These are phyloP conservation scores for Druon quercuslanigerum DNA, from an alignment of 1,140 invertebrate species.

Conservation along the genomic window DNA sequence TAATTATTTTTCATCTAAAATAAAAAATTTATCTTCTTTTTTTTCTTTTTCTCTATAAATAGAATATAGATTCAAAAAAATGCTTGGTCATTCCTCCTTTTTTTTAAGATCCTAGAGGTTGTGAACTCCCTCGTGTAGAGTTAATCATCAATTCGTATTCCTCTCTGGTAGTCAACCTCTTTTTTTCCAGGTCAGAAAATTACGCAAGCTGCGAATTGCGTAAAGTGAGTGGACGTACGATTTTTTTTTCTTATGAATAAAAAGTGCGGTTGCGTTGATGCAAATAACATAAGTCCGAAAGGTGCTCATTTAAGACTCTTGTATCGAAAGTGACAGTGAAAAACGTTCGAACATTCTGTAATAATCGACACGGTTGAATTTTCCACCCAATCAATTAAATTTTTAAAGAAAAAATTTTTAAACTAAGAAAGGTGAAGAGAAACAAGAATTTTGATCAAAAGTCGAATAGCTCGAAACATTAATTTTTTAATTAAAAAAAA, in stretches of 20 bases:
- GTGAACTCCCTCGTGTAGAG: background rate
- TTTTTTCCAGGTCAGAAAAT: slow-evolving; percentile 27
- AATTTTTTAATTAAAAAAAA: too few relatives aligned
- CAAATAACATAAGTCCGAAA: slow-evolving; percentile 34
- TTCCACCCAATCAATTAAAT: too few relatives aligned
- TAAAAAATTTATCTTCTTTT: too few relatives aligned
- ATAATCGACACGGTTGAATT: background rate
- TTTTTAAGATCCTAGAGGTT: too few relatives aligned
- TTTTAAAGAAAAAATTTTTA: too few relatives aligned
- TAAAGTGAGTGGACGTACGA: slow-evolving; percentile 27
- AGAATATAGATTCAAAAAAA: too few relatives aligned
- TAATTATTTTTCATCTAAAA: too few relatives aligned
- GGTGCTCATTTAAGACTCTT: slow-evolving; percentile 2
- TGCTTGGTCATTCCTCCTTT: too few relatives aligned
- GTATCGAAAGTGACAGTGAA: slow-evolving; percentile 8
- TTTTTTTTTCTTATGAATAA: slow-evolving; percentile 20
- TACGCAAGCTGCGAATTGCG: slow-evolving; percentile 33
- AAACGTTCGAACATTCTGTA: background rate
- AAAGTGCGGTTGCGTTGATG: slow-evolving; percentile 28
- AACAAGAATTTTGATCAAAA: too few relatives aligned
- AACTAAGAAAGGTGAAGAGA: too few relatives aligned
- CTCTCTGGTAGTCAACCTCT: background rate
- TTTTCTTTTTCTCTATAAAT: too few relatives aligned
- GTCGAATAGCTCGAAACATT: too few relatives aligned
- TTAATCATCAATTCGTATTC: background rate